Percentiles rank a stretch among this genome's conserved stretches.
Evolutionary conservation across 37 sponge, comb jelly and placozoan genomes (phyloP).

Genomic region (Lycopodina hypogea): DNA sequence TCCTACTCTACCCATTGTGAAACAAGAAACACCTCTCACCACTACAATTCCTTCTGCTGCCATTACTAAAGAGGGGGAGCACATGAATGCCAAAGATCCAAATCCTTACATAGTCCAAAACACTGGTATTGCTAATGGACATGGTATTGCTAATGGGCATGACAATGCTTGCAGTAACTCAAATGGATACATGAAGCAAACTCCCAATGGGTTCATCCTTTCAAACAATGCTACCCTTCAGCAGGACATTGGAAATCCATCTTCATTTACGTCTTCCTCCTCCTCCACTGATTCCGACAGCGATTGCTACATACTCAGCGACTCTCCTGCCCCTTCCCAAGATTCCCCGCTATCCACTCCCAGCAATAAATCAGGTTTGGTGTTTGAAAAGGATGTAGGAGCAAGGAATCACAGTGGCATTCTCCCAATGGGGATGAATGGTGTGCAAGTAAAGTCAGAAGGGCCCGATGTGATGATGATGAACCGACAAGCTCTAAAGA

Average conservation of each 20-base stretch:
- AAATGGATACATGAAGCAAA: not conserved
- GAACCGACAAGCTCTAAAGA: not conserved
- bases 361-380: too few species aligned
- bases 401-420: too few species aligned
- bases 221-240: conserved; percentile 10
- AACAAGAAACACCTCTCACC: too few species aligned
- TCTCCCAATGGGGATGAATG: not conserved
- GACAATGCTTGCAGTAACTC: not conserved
- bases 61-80: too few species aligned
- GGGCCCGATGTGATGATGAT: not conserved
- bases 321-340: conserved; percentile 26
- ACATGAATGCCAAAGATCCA: too few species aligned
- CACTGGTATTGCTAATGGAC: too few species aligned
- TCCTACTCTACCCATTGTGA: too few species aligned
- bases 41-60: too few species aligned
- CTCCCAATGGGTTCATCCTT: conserved; percentile 23
- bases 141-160: too few species aligned
- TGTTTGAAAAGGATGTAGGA: too few species aligned
- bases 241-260: conserved; percentile 14
- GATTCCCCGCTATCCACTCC: not conserved
- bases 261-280: conserved; percentile 11
- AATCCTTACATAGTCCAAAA: too few species aligned
- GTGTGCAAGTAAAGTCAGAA: conserved; percentile 19
- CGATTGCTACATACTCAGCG: conserved; percentile 29
- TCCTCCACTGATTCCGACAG: conserved; percentile 59